phyloP scores from a whole-genome alignment of 2,797 vertebrate species.

The Falco columbarius region DNA sequence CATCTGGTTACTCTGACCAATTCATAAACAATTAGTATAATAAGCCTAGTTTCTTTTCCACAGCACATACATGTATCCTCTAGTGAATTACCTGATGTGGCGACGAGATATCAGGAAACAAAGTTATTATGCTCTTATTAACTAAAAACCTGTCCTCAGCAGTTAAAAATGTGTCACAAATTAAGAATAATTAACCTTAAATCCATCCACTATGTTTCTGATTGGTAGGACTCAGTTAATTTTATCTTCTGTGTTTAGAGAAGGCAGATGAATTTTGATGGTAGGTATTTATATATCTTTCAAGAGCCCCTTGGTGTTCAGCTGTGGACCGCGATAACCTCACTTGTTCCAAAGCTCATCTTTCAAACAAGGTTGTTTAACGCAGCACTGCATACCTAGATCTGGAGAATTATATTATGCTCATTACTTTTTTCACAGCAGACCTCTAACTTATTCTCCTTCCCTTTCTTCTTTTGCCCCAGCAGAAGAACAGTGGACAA shows the following conservation, averaged over 20 bases:
- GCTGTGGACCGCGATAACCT: neutral
- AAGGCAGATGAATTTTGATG: neutral
- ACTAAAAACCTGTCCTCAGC: neutral
- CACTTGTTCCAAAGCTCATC: neutral
- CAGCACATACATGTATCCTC: neutral
- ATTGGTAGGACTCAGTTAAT: neutral
- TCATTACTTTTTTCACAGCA: neutral
- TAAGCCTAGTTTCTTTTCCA: neutral
- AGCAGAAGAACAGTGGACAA: neutral
- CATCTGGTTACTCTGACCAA: slow-evolving; percentile 11
- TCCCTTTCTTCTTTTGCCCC: neutral
- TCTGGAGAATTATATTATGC: neutral
- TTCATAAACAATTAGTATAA: neutral
- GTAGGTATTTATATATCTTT: neutral
- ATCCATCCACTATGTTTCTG: neutral
- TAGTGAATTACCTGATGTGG: neutral
- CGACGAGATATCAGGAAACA: slow-evolving; percentile 16
- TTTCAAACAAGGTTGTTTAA: neutral
- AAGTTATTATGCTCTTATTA: slow-evolving; percentile 37
- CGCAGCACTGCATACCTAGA: neutral
- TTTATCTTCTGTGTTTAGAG: neutral
- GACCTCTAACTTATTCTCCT: neutral
- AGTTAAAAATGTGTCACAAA: slow-evolving; percentile 24
- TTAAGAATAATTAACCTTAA: slow-evolving; percentile 11
- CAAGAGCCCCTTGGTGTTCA: neutral